phyloP scores from a whole-genome alignment of 2,113 vertebrate species.

The Elgaria multicarinata region DNA sequence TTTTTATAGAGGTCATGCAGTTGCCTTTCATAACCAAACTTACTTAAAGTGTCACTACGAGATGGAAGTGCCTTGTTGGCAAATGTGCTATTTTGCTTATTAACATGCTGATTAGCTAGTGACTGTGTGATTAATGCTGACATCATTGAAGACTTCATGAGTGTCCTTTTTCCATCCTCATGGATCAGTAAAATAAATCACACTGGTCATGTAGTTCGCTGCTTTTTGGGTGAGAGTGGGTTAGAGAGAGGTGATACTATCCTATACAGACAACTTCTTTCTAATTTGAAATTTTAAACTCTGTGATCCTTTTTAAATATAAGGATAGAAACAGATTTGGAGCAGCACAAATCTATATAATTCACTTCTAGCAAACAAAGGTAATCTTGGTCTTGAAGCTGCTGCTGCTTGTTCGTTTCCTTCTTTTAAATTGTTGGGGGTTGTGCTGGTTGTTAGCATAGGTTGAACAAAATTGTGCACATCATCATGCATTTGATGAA shows the following conservation, averaged over 20 bases:
- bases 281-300: slow-evolving; percentile 1
- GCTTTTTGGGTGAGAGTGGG: background rate
- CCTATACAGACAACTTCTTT: background rate
- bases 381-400: background rate
- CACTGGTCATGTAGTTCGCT: slow-evolving; percentile 40
- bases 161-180: slow-evolving; percentile 17
- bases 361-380: slow-evolving; percentile 23
- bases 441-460: background rate
- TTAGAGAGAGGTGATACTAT: background rate
- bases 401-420: background rate
- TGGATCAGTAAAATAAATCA: background rate
- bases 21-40: background rate
- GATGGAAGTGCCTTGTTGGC: background rate
- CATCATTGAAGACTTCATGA: slow-evolving; percentile 5
- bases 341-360: slow-evolving; percentile 45
- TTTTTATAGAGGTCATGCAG: slow-evolving; percentile 23
- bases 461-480: background rate
- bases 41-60: slow-evolving; percentile 31
- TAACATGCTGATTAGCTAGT: slow-evolving; percentile 31
- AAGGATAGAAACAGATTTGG: slow-evolving; percentile 28
- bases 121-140: slow-evolving; percentile 20
- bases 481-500: no score
- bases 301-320: slow-evolving; percentile 40
- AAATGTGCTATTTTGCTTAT: slow-evolving; percentile 3
- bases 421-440: background rate